phyloP scores from a whole-genome alignment of 2,888 invertebrate genomes.

The Chirona hameri region DNA sequence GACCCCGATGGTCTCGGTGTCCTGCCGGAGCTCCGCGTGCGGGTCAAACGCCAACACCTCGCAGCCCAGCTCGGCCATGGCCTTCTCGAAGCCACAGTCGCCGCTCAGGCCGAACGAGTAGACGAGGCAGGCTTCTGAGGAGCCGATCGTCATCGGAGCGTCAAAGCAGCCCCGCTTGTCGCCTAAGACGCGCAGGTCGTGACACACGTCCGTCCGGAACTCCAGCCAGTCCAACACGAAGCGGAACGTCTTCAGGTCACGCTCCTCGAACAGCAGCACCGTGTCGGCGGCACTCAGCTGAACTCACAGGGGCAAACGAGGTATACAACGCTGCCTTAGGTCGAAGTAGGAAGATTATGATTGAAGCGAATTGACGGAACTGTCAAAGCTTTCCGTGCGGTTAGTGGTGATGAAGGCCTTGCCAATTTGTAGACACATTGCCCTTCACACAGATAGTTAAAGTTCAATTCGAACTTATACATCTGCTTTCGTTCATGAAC shows the following conservation, averaged over 20 bases:
- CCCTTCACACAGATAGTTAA: no score
- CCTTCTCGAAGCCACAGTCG: slow-evolving; percentile 33
- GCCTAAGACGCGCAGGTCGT: not conserved
- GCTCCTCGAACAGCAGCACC: not conserved
- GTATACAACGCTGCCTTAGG: no score
- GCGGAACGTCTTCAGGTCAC: not conserved
- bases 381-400: no score
- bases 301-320: no score
- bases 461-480: no score
- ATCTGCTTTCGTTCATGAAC: no score
- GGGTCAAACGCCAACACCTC: slow-evolving; percentile 34
- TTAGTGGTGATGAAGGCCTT: no score
- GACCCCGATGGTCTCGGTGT: not conserved
- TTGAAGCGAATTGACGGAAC: no score
- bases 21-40: not conserved
- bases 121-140: slow-evolving; percentile 30
- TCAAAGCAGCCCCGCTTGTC: not conserved
- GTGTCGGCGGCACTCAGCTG: no score
- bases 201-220: not conserved
- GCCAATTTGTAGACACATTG: no score
- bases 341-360: no score
- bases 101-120: slow-evolving; percentile 34
- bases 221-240: not conserved
- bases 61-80: slow-evolving; percentile 32
- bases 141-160: not conserved